These are phyloP conservation scores for Lagodon rhomboides DNA, from an alignment of 2,797 vertebrate genomes.

Conservation along the genomic window DNA sequence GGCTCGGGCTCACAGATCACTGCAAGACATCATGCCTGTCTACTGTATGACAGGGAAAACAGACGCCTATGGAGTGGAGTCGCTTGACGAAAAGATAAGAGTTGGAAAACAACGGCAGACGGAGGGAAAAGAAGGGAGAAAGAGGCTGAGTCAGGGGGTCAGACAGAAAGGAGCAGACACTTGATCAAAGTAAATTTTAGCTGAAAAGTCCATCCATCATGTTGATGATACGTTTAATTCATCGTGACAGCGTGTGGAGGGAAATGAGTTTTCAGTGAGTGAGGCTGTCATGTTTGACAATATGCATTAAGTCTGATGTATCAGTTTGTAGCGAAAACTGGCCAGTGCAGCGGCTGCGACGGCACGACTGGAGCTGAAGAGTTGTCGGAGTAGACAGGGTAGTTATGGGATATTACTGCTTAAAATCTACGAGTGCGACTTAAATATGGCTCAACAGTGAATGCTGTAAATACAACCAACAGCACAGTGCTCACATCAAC, in stretches of 20 bases:
- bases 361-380: slow-evolving; percentile 52
- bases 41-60: slow-evolving; percentile 55
- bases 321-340: slow-evolving; percentile 72
- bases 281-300: slow-evolving; percentile 84
- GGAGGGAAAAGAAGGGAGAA: slow-evolving; percentile 43
- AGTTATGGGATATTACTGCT: slow-evolving; percentile 39
- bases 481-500: background rate
- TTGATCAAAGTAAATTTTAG: slow-evolving; percentile 82
- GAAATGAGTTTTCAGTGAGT: slow-evolving; percentile 82
- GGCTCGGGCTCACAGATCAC: slow-evolving; percentile 62
- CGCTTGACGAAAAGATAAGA: slow-evolving; percentile 40
- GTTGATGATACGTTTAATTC: slow-evolving; percentile 85
- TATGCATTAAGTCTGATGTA: slow-evolving; percentile 79
- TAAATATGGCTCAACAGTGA: slow-evolving; percentile 23
- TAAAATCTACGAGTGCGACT: slow-evolving; percentile 30
- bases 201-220: slow-evolving; percentile 86
- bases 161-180: slow-evolving; percentile 75
- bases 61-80: slow-evolving; percentile 38
- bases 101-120: slow-evolving; percentile 36
- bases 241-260: slow-evolving; percentile 75
- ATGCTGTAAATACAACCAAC: background rate
- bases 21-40: slow-evolving; percentile 62
- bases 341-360: slow-evolving; percentile 51
- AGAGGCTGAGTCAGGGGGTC: slow-evolving; percentile 79
- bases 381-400: slow-evolving; percentile 27